These are phyloP conservation scores for Agrypnia vestita DNA, from an alignment of 1,140 invertebrate genomes.

Conservation along the genomic window DNA sequence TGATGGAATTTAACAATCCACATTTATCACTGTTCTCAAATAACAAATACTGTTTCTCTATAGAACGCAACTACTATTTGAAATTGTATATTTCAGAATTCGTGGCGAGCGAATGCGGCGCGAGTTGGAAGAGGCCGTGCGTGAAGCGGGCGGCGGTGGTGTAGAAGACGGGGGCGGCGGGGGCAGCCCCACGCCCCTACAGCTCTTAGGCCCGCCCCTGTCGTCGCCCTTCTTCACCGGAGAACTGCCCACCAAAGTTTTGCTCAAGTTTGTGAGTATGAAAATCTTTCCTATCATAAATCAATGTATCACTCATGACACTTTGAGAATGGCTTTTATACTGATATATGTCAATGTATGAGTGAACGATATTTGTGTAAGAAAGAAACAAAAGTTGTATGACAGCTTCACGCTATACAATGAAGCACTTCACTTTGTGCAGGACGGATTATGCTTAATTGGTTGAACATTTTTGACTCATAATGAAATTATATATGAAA, in stretches of 20 bases:
- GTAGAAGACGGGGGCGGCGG: constrained; percentile 5
- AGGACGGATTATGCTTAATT: no score
- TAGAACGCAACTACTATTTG: not conserved
- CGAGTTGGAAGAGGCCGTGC: constrained; percentile 93
- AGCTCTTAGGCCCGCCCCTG: constrained; percentile 65
- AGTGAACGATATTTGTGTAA: no score
- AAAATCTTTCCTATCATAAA: constrained; percentile 6
- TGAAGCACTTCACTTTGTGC: no score
- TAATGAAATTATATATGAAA: no score
- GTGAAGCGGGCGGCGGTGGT: constrained; percentile 66
- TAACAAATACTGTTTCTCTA: not conserved
- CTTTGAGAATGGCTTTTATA: no score
- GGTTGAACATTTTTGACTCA: no score
- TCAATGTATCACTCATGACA: no score
- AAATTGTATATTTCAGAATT: constrained; percentile 74
- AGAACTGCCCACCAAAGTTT: constrained; percentile 80
- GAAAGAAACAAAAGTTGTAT: no score
- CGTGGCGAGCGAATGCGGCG: constrained; percentile 89
- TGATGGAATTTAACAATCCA: no score
- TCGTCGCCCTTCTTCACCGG: constrained; percentile 72
- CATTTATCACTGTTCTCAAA: no score
- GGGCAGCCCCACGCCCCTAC: constrained; percentile 7
- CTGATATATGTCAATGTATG: no score
- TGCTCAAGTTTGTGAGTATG: constrained; percentile 83
- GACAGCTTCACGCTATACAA: no score